Evolutionary conservation across 2,797 vertebrate genomes (phyloP).

Genomic region (Chromis chromis): DNA sequence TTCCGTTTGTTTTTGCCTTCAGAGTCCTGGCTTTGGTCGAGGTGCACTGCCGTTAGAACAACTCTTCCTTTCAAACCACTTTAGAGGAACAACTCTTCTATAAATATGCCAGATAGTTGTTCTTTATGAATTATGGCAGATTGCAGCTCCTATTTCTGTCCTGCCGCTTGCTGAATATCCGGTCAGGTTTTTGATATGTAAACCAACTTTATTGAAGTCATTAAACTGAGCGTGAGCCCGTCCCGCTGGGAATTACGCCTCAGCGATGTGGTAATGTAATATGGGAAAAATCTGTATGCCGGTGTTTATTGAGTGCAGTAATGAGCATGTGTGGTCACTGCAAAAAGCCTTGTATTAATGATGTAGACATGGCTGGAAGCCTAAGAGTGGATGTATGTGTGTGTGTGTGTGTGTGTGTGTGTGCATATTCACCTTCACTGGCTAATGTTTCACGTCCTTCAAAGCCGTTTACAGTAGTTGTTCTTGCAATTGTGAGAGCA

Average conservation of each 20-base stretch:
- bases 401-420: neutral
- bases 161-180: slow-evolving; percentile 21
- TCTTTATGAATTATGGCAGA: slow-evolving; percentile 43
- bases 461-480: slow-evolving; percentile 6
- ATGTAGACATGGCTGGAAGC: slow-evolving; percentile 54
- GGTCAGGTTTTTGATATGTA: slow-evolving; percentile 56
- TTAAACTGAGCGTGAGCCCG: slow-evolving; percentile 53
- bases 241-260: slow-evolving; percentile 47
- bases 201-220: slow-evolving; percentile 70
- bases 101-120: slow-evolving; percentile 24
- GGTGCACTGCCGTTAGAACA: neutral
- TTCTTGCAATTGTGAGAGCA: slow-evolving; percentile 16
- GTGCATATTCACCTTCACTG: slow-evolving; percentile 34
- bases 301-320: slow-evolving; percentile 59
- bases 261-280: slow-evolving; percentile 39
- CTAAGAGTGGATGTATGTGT: slow-evolving; percentile 1
- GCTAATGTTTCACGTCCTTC: slow-evolving; percentile 46
- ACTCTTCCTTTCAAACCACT: slow-evolving; percentile 19
- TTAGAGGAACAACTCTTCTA: slow-evolving; percentile 27
- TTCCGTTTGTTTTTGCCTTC: neutral
- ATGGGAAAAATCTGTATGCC: slow-evolving; percentile 28
- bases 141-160: slow-evolving; percentile 52
- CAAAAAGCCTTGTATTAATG: slow-evolving; percentile 59
- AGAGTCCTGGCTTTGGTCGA: slow-evolving; percentile 6
- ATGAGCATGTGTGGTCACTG: slow-evolving; percentile 64